These are phyloP conservation scores for Aulostomus chinensis DNA, from an alignment of 2,797 vertebrate genomes.

Conservation along the genomic window DNA sequence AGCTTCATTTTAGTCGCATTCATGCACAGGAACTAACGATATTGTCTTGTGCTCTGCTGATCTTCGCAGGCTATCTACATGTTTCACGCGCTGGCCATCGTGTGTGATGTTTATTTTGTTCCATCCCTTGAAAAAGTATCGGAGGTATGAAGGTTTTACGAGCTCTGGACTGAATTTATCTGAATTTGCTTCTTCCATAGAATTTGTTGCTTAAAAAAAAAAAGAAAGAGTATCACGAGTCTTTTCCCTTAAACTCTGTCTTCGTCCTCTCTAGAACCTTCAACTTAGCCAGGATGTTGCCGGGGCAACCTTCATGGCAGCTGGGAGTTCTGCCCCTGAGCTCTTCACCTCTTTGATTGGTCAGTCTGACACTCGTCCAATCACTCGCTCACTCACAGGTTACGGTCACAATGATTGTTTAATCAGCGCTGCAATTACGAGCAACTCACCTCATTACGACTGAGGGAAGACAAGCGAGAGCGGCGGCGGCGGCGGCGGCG, in stretches of 20 bases:
- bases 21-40: background rate
- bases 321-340: constrained; percentile 85
- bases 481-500: too few relatives aligned
- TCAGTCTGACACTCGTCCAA: constrained; percentile 52
- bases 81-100: constrained; percentile 84
- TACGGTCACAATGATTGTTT: background rate
- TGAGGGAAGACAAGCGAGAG: constrained; percentile 5
- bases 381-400: background rate
- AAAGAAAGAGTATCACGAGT: background rate
- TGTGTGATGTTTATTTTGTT: constrained; percentile 85
- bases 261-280: constrained; percentile 72
- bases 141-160: constrained; percentile 65
- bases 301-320: constrained; percentile 87
- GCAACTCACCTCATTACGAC: constrained; percentile 6
- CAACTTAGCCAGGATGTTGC: constrained; percentile 86
- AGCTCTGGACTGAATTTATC: too few relatives aligned
- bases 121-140: constrained; percentile 84
- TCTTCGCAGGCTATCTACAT: constrained; percentile 81
- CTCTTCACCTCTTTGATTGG: constrained; percentile 87
- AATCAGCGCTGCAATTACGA: constrained; percentile 3
- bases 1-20: background rate
- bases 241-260: background rate
- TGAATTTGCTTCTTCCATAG: too few relatives aligned
- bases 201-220: too few relatives aligned
- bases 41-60: constrained; percentile 10